Evolutionary conservation across 2,797 vertebrate genomes (phyloP).

Genomic region (Microtus obscurus): DNA sequence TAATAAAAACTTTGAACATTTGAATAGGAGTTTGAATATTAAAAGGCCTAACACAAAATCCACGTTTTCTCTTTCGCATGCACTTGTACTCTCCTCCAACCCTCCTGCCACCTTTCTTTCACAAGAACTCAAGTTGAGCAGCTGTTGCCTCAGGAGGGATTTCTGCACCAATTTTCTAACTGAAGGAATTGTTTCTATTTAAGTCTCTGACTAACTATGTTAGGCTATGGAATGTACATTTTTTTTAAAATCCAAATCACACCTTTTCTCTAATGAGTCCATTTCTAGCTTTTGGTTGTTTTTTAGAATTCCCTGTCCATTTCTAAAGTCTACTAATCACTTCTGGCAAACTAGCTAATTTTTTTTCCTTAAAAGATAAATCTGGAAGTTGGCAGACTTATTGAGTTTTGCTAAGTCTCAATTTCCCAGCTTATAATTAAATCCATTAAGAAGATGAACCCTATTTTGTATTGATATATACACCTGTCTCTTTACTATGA

Average conservation of each 20-base stretch:
- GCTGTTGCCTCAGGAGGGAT: fast-evolving
- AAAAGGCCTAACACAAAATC: not conserved
- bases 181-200: not conserved
- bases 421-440: slow-evolving; percentile 33
- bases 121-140: not conserved
- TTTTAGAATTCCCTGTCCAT: slow-evolving; percentile 10
- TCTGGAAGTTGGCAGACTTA: slow-evolving; percentile 36
- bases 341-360: not conserved
- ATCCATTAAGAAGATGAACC: not conserved
- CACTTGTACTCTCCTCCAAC: not conserved
- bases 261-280: not conserved
- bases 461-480: slow-evolving; percentile 19
- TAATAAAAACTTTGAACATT: not conserved
- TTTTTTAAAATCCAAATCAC: not conserved
- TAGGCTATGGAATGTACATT: not conserved
- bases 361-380: slow-evolving; percentile 44
- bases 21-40: not conserved
- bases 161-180: not conserved
- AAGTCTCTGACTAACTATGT: not conserved
- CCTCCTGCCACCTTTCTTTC: not conserved
- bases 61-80: not conserved
- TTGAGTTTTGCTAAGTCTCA: slow-evolving; percentile 1
- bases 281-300: not conserved
- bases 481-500: not conserved
- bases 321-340: not conserved